These are phyloP conservation scores for Ara ararauna DNA, from an alignment of 2,797 vertebrate species.

Conservation along the genomic window DNA sequence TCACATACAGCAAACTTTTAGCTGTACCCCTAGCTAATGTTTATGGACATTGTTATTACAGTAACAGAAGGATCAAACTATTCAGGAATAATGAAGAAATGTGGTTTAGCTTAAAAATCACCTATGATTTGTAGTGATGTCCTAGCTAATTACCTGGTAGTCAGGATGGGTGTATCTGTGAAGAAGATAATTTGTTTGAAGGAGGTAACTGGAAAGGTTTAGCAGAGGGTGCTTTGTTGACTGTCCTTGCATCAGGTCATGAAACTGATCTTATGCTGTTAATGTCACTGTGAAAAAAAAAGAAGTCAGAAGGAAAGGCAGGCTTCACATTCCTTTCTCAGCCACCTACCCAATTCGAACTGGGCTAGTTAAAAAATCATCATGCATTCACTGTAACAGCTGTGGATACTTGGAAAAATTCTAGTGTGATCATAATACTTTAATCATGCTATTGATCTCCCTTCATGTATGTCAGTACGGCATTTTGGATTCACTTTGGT, in stretches of 20 bases:
- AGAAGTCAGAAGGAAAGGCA: neutral
- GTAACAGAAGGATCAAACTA: neutral
- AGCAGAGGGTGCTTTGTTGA: neutral
- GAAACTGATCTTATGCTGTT: neutral
- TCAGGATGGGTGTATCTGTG: neutral
- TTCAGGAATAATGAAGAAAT: neutral
- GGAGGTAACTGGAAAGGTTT: neutral
- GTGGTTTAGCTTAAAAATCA: neutral
- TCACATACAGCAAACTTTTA: neutral
- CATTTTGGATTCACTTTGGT: neutral
- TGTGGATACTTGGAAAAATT: neutral
- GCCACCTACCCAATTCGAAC: conserved; percentile 3
- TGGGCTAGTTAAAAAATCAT: neutral
- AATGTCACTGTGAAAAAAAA: neutral
- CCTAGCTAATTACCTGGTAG: neutral
- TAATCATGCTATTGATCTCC: neutral
- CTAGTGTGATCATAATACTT: neutral
- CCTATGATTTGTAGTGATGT: neutral
- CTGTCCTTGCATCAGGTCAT: neutral
- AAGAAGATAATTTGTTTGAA: neutral
- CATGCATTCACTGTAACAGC: neutral
- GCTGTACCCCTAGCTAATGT: neutral
- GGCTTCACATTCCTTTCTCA: neutral
- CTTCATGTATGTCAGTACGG: neutral
- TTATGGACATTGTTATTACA: neutral